phyloP scores from a whole-genome alignment of 2,113 vertebrate species.

The Ivindomyrus marchei region DNA sequence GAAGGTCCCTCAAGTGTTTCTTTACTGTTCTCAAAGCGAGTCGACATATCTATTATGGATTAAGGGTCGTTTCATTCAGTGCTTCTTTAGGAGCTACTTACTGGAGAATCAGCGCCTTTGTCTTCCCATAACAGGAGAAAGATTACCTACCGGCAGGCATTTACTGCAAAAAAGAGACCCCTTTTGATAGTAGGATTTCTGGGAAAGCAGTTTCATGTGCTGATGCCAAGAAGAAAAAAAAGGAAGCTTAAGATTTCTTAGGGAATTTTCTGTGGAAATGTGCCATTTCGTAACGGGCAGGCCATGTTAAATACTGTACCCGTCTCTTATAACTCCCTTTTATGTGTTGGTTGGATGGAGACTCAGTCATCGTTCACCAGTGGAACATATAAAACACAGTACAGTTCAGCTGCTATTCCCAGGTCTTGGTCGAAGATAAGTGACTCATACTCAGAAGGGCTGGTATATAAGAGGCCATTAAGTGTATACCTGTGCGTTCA shows the following conservation, averaged over 20 bases:
- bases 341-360: not conserved
- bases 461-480: not conserved
- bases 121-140: not conserved
- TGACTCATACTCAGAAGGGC: not conserved
- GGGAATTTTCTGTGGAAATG: not conserved
- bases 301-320: not conserved
- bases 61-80: not conserved
- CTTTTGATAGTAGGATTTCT: slow-evolving; percentile 4
- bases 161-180: not conserved
- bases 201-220: not conserved
- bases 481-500: not conserved
- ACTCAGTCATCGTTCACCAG: no score
- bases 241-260: not conserved
- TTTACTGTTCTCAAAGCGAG: not conserved
- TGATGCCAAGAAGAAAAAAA: not conserved
- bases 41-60: not conserved
- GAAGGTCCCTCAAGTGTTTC: not conserved
- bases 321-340: not conserved
- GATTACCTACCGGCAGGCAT: slow-evolving; percentile 2
- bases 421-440: not conserved
- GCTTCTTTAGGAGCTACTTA: not conserved
- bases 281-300: not conserved
- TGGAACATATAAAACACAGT: no score
- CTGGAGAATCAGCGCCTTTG: slow-evolving; percentile 3
- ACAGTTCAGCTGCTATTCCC: no score